Conservation (phyloP, 2,113 vertebrate genomes). For the Panthera uncia region DNA sequence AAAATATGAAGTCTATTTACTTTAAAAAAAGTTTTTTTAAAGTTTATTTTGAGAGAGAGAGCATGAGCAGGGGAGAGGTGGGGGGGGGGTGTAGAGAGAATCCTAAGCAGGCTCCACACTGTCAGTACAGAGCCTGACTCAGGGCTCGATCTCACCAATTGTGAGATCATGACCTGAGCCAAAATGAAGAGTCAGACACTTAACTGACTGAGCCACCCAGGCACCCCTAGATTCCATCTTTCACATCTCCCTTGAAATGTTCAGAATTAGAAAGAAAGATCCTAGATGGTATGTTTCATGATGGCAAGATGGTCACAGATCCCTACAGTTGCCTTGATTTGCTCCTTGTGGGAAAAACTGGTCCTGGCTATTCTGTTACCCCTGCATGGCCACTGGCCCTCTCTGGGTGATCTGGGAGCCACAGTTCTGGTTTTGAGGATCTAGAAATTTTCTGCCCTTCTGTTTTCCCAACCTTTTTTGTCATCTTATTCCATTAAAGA, state of each 20-base stretch:
- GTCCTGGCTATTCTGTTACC: neutral
- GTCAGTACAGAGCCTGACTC: too few relatives aligned
- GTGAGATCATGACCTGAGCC: too few relatives aligned
- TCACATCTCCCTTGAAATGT: neutral
- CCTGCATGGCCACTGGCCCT: neutral
- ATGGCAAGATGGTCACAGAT: neutral
- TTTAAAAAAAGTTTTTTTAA: too few relatives aligned
- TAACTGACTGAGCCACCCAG: too few relatives aligned
- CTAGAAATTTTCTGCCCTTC: neutral
- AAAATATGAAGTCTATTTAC: neutral
- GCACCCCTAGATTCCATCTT: neutral
- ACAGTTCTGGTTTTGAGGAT: neutral
- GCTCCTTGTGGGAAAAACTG: neutral
- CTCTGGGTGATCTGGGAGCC: neutral
- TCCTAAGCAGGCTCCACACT: too few relatives aligned
- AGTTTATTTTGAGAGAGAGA: too few relatives aligned
- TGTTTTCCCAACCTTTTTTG: neutral
- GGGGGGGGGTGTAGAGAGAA: too few relatives aligned
- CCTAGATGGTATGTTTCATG: neutral
- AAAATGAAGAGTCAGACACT: too few relatives aligned
- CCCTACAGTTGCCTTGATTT: neutral
- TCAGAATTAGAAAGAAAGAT: neutral
- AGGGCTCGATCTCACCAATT: too few relatives aligned
- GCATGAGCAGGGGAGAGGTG: too few relatives aligned
- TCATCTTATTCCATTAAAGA: neutral